Conservation (phyloP, 2,797 vertebrate genomes). For the Amniataba percoides region DNA sequence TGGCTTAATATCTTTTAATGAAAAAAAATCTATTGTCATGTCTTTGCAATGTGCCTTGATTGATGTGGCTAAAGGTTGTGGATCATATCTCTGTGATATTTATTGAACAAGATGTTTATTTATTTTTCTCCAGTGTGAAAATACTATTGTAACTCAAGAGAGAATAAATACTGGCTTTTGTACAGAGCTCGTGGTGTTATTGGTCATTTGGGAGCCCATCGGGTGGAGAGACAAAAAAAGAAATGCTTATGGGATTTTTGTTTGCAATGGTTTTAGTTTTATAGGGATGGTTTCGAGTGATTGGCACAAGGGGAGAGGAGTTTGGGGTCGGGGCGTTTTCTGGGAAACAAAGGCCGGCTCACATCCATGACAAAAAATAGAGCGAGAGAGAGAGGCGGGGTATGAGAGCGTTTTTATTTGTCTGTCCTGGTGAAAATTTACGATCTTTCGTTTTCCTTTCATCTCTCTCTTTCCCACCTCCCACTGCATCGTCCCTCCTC, state of each 20-base stretch:
- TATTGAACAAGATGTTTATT: conserved; percentile 88
- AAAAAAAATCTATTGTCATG: conserved; percentile 52
- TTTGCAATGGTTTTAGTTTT: conserved; percentile 77
- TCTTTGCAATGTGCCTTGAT: conserved; percentile 66
- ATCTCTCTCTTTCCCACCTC: conserved; percentile 72
- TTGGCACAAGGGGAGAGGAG: conserved; percentile 75
- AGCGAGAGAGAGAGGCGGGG: conserved; percentile 68
- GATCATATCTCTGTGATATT: conserved; percentile 83
- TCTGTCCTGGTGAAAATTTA: conserved; percentile 87
- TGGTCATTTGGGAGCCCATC: conserved; percentile 74
- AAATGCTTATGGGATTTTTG: conserved; percentile 70
- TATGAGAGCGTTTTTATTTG: conserved; percentile 84
- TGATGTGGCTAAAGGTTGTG: conserved; percentile 63
- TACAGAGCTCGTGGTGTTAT: conserved; percentile 71
- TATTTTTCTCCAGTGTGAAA: conserved; percentile 83
- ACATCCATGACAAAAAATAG: conserved; percentile 70
- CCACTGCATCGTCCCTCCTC: conserved; percentile 60
- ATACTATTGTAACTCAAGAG: conserved; percentile 78
- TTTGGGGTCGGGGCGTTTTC: conserved; percentile 69
- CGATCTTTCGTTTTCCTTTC: conserved; percentile 79
- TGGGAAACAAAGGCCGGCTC: conserved; percentile 78
- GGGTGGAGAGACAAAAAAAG: conserved; percentile 56
- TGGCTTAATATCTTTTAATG: conserved; percentile 27
- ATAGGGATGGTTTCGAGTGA: conserved; percentile 78
- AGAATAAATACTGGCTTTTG: conserved; percentile 84